Conservation (phyloP, 2,797 vertebrate genomes). For the Threskiornis aethiopicus region DNA sequence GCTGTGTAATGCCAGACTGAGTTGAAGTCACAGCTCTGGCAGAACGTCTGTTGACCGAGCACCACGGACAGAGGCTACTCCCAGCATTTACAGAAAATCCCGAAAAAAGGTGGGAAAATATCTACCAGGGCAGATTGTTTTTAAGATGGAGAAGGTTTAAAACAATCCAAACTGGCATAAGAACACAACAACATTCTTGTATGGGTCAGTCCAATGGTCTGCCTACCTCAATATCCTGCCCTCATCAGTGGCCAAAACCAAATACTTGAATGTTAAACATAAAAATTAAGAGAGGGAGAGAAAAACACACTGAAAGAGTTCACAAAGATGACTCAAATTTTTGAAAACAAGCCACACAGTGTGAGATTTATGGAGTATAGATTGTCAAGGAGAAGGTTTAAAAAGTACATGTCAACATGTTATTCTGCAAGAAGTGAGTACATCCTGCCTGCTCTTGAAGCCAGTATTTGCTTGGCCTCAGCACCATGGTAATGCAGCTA, state of each 20-base stretch:
- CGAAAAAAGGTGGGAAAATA: neutral
- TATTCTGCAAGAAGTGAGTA: neutral
- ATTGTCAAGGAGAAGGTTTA: neutral
- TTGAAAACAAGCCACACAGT: neutral
- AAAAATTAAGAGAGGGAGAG: neutral
- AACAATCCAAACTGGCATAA: neutral
- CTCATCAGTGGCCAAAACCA: neutral
- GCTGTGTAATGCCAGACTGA: neutral
- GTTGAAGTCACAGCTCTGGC: neutral
- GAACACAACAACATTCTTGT: neutral
- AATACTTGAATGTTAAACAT: neutral
- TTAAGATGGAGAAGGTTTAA: neutral
- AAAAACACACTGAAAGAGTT: neutral
- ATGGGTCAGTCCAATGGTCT: neutral
- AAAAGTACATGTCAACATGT: neutral
- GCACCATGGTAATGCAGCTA: neutral
- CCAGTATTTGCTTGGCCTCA: constrained; percentile 9
- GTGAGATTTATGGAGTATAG: neutral
- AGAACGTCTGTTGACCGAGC: neutral
- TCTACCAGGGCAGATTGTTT: neutral
- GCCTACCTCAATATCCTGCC: neutral
- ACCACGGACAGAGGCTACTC: constrained; percentile 49
- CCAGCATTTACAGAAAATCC: neutral
- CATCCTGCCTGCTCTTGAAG: neutral
- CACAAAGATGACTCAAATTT: neutral